These are phyloP conservation scores for Drosophila subpulchrella DNA, from an alignment of 1,140 invertebrate genomes.

Conservation along the genomic window DNA sequence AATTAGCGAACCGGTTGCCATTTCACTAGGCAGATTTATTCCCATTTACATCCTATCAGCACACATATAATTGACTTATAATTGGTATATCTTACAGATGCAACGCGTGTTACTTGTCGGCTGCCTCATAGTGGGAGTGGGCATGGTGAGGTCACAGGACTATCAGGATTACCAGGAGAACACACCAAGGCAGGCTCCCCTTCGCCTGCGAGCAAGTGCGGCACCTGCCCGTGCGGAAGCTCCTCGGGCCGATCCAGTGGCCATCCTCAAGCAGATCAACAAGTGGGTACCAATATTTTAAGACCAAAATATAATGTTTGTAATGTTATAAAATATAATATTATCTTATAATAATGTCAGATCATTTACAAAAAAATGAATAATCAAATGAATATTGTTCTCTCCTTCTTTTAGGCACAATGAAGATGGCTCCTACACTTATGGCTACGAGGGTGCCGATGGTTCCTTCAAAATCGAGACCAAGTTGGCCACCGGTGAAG, in stretches of 20 bases:
- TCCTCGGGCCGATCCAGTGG: constrained; percentile 88
- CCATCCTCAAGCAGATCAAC: constrained; percentile 94
- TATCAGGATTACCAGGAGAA: constrained; percentile 87
- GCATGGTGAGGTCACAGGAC: constrained; percentile 86
- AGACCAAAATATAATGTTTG: no score
- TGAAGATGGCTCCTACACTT: constrained; percentile 94
- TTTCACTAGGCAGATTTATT: constrained; percentile 2
- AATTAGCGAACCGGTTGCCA: constrained; percentile 69
- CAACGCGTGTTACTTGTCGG: constrained; percentile 62
- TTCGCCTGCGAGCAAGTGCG: constrained; percentile 84
- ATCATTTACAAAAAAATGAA: no score
- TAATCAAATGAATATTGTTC: no score
- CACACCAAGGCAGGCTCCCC: constrained; percentile 85
- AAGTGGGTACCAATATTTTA: constrained; percentile 84
- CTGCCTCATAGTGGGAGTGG: constrained; percentile 44
- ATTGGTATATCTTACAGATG: constrained; percentile 43
- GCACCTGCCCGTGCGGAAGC: constrained; percentile 84
- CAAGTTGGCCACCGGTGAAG: constrained; percentile 90
- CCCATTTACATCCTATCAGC: background rate
- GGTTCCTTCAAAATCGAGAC: constrained; percentile 95
- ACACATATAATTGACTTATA: background rate
- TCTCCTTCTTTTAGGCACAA: constrained; percentile 87
- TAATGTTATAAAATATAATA: background rate
- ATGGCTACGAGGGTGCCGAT: constrained; percentile 93
- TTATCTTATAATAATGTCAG: no score